phyloP scores from a whole-genome alignment of 2,888 invertebrate species.

The Auanema freiburgensis region DNA sequence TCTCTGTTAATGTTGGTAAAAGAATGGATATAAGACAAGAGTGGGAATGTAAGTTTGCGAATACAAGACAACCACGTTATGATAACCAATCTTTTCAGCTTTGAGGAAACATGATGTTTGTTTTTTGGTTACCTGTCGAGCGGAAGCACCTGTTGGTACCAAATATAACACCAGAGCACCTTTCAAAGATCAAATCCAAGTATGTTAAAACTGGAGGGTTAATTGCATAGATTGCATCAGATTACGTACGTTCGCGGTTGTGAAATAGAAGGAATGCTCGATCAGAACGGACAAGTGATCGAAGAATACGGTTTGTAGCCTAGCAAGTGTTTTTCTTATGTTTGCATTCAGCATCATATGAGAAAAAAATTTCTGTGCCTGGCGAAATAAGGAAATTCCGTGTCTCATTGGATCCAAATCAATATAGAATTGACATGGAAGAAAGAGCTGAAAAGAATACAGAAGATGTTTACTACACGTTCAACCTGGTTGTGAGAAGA shows the following conservation, averaged over 20 bases:
- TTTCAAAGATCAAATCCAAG: conserved; percentile 46
- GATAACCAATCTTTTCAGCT: conserved; percentile 64
- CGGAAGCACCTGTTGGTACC: conserved; percentile 80
- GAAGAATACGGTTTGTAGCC: conserved; percentile 74
- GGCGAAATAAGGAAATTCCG: conserved; percentile 89
- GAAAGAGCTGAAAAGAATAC: conserved; percentile 32
- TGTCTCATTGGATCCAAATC: conserved; percentile 93
- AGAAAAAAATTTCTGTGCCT: conserved; percentile 75
- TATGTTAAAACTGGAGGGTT: conserved; percentile 4
- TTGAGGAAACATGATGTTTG: conserved; percentile 96
- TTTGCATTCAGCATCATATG: conserved; percentile 26
- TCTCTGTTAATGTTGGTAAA: conserved; percentile 87
- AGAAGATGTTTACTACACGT: conserved; percentile 81
- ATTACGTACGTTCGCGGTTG: conserved; percentile 88
- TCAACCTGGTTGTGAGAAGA: conserved; percentile 94
- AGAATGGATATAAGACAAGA: conserved; percentile 88
- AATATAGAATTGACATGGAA: conserved; percentile 72
- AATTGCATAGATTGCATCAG: conserved; percentile 16
- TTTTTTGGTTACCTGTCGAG: conserved; percentile 82
- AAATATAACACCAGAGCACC: conserved; percentile 55
- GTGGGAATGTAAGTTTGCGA: conserved; percentile 77
- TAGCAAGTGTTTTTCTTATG: neutral
- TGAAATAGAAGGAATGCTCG: conserved; percentile 96
- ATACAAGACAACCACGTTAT: conserved; percentile 65
- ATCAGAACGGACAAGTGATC: conserved; percentile 88